Conservation (phyloP, 2,113 vertebrate genomes). For the Rhegmatorhina hoffmannsi region DNA sequence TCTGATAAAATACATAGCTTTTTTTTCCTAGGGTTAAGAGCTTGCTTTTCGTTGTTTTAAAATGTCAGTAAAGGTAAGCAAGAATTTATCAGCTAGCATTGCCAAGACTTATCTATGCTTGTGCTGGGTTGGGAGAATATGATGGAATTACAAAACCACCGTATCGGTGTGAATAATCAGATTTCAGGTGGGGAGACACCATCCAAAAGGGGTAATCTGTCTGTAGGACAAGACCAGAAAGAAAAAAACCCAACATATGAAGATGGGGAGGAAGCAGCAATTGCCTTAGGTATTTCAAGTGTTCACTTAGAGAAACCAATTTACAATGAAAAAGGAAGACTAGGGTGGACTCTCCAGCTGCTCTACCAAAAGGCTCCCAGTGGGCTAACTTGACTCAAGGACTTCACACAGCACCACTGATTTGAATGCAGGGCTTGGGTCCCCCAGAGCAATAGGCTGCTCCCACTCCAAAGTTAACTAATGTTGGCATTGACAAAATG, state of each 20-base stretch:
- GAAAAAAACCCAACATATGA: not conserved
- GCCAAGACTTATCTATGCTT: not conserved
- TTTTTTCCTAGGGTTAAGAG: not conserved
- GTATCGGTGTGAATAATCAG: not conserved
- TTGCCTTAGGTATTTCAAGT: not conserved
- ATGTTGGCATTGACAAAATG: not conserved
- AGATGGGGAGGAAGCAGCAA: not conserved
- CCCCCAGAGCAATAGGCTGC: not conserved
- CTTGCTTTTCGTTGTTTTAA: not conserved
- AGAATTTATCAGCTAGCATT: not conserved
- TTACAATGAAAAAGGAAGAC: not conserved
- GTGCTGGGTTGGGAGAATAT: not conserved
- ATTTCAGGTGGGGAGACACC: not conserved
- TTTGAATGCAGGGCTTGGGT: not conserved
- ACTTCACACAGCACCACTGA: not conserved
- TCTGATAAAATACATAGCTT: not conserved
- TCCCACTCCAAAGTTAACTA: not conserved
- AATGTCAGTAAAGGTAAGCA: not conserved
- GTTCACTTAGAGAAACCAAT: not conserved
- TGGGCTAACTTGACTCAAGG: not conserved
- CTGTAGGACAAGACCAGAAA: not conserved
- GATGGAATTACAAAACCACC: not conserved
- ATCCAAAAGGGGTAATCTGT: not conserved
- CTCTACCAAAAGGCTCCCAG: not conserved
- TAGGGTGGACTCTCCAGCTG: not conserved